These are phyloP conservation scores for Podotricha telesiphe DNA, from an alignment of 2,888 invertebrate species.

Conservation along the genomic window DNA sequence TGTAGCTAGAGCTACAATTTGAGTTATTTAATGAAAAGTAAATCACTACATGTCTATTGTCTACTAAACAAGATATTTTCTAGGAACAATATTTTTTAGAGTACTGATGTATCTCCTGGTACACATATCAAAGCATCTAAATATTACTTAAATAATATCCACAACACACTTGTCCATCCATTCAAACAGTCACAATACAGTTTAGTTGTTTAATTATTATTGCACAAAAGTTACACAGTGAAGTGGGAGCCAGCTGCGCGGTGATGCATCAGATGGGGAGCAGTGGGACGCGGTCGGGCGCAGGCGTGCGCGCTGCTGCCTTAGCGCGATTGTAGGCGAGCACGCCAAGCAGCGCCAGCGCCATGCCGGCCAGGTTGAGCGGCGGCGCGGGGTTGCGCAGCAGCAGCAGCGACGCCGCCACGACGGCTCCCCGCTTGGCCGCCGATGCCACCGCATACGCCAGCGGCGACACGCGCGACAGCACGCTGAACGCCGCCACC, in stretches of 20 bases:
- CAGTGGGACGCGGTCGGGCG: slow-evolving; percentile 34
- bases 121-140: not conserved
- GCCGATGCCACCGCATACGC: slow-evolving; percentile 98
- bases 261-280: slow-evolving; percentile 54
- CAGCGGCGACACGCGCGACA: slow-evolving; percentile 95
- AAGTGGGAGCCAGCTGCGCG: not conserved
- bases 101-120: not conserved
- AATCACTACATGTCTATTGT: not conserved
- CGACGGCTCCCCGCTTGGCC: slow-evolving; percentile 96
- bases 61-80: not conserved
- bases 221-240: not conserved
- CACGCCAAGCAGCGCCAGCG: slow-evolving; percentile 94
- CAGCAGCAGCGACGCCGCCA: slow-evolving; percentile 92
- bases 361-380: slow-evolving; percentile 94
- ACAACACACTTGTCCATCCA: not conserved
- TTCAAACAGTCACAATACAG: not conserved
- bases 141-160: no score
- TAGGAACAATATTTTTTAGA: not conserved
- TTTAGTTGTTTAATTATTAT: not conserved
- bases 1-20: no score
- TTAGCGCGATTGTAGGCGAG: slow-evolving; percentile 90
- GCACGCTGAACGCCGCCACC: slow-evolving; percentile 95
- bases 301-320: slow-evolving; percentile 45
- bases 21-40: not conserved
- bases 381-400: slow-evolving; percentile 96